phyloP scores from a whole-genome alignment of 2,888 invertebrate species.

The Xestoiulus laeticollis region DNA sequence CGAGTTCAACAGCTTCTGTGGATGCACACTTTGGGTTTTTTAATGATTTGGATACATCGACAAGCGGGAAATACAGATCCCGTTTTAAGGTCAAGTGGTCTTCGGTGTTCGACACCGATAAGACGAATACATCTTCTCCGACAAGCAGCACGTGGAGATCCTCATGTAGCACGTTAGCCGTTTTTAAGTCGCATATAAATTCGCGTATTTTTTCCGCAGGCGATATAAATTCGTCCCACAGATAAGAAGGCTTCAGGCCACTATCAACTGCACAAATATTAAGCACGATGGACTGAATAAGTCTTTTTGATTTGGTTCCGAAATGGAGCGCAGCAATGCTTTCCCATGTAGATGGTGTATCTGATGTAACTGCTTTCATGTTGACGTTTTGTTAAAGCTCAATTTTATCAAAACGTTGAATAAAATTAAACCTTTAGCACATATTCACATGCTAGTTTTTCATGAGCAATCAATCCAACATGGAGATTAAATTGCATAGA shows the following conservation, averaged over 20 bases:
- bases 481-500: no score
- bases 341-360: slow-evolving; percentile 13
- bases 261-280: slow-evolving; percentile 58
- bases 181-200: slow-evolving; percentile 30
- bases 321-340: slow-evolving; percentile 38
- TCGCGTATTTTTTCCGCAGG: slow-evolving; percentile 54
- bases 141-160: slow-evolving; percentile 31
- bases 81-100: not conserved
- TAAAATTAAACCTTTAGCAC: not conserved
- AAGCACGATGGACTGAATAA: not conserved
- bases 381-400: not conserved
- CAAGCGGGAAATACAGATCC: not conserved
- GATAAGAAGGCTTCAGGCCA: slow-evolving; percentile 60
- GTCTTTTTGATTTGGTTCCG: slow-evolving; percentile 42
- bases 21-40: slow-evolving; percentile 35
- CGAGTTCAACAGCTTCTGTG: not conserved
- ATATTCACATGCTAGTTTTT: not conserved
- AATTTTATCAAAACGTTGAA: not conserved
- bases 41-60: slow-evolving; percentile 45
- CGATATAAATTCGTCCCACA: slow-evolving; percentile 60
- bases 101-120: not conserved
- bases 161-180: not conserved
- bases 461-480: no score
- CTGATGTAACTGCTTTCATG: not conserved
- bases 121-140: slow-evolving; percentile 50